phyloP scores from a whole-genome alignment of 2,113 vertebrate species.

The Coregonus clupeaformis region DNA sequence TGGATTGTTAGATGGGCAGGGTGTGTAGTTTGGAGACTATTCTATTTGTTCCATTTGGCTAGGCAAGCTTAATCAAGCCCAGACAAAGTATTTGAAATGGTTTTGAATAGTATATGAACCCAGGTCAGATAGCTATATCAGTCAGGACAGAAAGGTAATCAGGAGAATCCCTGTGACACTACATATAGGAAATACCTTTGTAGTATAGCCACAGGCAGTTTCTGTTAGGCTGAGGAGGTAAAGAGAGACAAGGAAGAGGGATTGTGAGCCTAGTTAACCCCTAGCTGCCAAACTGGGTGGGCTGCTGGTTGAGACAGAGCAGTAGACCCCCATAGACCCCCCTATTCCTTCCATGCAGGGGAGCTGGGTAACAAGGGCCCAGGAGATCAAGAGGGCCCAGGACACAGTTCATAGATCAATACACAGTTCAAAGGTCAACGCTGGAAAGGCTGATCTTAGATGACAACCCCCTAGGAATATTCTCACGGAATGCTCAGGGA shows the following conservation, averaged over 20 bases:
- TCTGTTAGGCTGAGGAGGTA: slow-evolving; percentile 26
- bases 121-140: not conserved
- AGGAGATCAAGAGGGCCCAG: slow-evolving; percentile 14
- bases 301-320: slow-evolving; percentile 39
- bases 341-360: not conserved
- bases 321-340: slow-evolving; percentile 11
- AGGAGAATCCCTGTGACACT: not conserved
- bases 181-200: slow-evolving; percentile 9
- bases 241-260: slow-evolving; percentile 6
- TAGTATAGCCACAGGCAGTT: slow-evolving; percentile 28
- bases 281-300: slow-evolving; percentile 40
- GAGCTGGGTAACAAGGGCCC: slow-evolving; percentile 2
- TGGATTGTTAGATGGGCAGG: no score
- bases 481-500: slow-evolving; percentile 53
- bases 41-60: no score
- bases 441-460: slow-evolving; percentile 51
- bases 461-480: slow-evolving; percentile 60
- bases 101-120: not conserved
- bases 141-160: not conserved
- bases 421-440: slow-evolving; percentile 54
- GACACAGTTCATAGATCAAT: slow-evolving; percentile 51
- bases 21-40: no score
- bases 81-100: no score
- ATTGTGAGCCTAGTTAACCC: not conserved
- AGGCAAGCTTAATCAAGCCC: no score